Conservation (phyloP, 1,140 invertebrate genomes). For the Anastrepha ludens region DNA sequence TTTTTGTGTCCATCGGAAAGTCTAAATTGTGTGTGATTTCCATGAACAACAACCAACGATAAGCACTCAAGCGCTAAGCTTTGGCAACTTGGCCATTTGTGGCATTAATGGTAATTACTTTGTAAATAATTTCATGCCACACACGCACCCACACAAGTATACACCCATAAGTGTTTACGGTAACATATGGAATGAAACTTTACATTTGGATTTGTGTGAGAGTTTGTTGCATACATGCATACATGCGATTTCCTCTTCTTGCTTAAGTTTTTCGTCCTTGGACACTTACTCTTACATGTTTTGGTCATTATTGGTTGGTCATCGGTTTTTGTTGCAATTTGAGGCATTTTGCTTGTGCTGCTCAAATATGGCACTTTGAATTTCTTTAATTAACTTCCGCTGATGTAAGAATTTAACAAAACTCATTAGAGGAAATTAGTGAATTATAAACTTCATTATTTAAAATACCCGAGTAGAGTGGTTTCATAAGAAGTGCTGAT, state of each 20-base stretch:
- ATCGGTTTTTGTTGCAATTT: neutral
- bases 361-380: slow-evolving; percentile 23
- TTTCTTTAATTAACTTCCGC: slow-evolving; percentile 14
- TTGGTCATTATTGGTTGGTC: neutral
- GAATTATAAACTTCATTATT: too few species aligned
- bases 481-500: too few species aligned
- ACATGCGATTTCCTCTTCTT: slow-evolving; percentile 7
- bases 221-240: neutral
- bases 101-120: slow-evolving; percentile 53
- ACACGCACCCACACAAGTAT: neutral
- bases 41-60: slow-evolving; percentile 20
- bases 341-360: neutral
- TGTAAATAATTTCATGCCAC: slow-evolving; percentile 40
- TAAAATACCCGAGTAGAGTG: too few species aligned
- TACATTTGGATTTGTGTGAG: neutral
- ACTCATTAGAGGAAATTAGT: neutral
- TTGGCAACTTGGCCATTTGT: slow-evolving; percentile 47
- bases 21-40: slow-evolving; percentile 28
- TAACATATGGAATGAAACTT: neutral
- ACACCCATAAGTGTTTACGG: neutral
- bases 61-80: slow-evolving; percentile 22
- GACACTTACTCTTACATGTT: neutral
- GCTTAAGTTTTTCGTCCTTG: slow-evolving; percentile 5
- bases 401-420: neutral
- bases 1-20: slow-evolving; percentile 31